Evolutionary conservation across 1,140 invertebrate genomes (phyloP), one percentile per base, ranked within the genome.

Genomic region (Tetranychus cinnabarinus): DNA sequence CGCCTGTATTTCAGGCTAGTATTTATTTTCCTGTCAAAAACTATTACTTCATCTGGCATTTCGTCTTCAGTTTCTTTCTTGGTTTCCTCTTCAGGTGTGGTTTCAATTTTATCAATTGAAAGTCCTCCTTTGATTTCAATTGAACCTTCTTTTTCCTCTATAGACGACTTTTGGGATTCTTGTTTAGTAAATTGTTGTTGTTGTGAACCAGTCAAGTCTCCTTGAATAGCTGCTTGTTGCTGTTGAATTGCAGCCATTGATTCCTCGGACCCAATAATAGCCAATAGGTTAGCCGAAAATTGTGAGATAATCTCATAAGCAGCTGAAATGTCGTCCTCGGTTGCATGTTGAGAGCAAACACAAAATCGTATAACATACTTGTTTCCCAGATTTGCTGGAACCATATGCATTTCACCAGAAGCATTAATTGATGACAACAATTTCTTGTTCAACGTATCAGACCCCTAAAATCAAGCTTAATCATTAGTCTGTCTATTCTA

Each of bases 341-440:
- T 83, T 31, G 92, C 87, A 70, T 90, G 82, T 71, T 93, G 87
- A 3, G 89, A 81, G 57, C 91, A 89, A 0, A 96, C 86, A 68
- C 90, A 97, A 73, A 97, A 95, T 13, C 92, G 79, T 66, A 98
- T 98, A 2, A 78, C 72, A 69, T 95, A 96, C 71, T 85, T 82
- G 1, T 83, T 77, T 67, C 79, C 72, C 13, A 78, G 81, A 42
- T 79, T 82, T 1, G 91, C 88, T 0, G 92, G 92, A 3, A 97
- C 89, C 91, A 97, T 97, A 71, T 97, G 93, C 58, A 98, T 74
- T 71, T 88, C 88, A 7, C 92, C 92, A 5, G 89, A 93, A 59
- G 86, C 90, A 69, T 99, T 99, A 63, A 98, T 92, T 56, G 81
- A 80, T 58, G 88, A 88, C 58, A 98, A 74, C 3, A 99, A 75